Conservation (phyloP, 2,888 invertebrate species). For the Mantis religiosa region DNA sequence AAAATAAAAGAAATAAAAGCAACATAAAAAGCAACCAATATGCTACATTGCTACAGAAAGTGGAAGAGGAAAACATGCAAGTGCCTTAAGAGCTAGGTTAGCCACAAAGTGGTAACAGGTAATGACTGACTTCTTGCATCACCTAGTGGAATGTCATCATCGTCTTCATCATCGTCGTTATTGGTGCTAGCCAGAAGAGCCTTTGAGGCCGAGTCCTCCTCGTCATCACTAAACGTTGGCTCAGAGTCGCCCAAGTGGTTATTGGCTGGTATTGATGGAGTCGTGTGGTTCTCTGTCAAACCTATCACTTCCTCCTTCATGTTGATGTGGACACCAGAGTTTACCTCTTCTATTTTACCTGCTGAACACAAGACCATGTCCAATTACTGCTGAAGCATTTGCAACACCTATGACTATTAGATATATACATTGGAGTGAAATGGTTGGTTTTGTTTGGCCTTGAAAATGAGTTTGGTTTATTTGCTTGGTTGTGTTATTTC, state of each 20-base stretch:
- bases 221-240: constrained; percentile 81
- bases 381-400: too few relatives aligned
- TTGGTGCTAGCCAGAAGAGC: background rate
- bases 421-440: too few relatives aligned
- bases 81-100: background rate
- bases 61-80: background rate
- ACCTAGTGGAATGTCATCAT: constrained; percentile 67
- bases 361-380: background rate
- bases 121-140: constrained; percentile 25
- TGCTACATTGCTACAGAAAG: background rate
- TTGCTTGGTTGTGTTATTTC: too few relatives aligned
- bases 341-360: constrained; percentile 15
- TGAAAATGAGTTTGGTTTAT: too few relatives aligned
- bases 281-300: constrained; percentile 33
- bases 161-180: constrained; percentile 56
- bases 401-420: too few relatives aligned
- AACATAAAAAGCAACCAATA: background rate
- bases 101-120: constrained; percentile 16
- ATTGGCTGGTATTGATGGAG: constrained; percentile 24
- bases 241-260: constrained; percentile 45
- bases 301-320: constrained; percentile 34
- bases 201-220: constrained; percentile 55
- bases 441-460: too few relatives aligned
- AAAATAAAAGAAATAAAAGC: background rate
- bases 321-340: background rate